A percentile compares a stretch with the other conserved stretches of the same genome.
These are phyloP conservation scores for Apaloderma vittatum DNA, from an alignment of 2,113 vertebrate species.

Conservation along the genomic window DNA sequence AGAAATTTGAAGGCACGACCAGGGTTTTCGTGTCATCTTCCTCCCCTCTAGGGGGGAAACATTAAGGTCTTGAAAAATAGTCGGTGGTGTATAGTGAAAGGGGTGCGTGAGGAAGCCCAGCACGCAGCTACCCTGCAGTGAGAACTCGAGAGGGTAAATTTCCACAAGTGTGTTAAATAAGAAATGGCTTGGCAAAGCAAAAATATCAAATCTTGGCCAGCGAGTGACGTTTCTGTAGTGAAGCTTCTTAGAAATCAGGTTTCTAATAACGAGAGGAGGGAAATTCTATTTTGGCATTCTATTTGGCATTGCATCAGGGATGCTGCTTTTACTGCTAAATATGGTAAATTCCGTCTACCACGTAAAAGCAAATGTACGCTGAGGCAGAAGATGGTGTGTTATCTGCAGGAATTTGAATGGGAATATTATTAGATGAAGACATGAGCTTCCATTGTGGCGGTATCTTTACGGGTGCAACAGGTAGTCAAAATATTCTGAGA, in stretches of 20 bases:
- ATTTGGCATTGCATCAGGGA: not conserved
- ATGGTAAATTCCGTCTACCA: not conserved
- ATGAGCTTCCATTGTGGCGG: not conserved
- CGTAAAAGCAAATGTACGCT: not conserved
- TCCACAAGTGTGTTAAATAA: not conserved
- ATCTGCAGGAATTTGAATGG: not conserved
- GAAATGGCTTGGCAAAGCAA: not conserved
- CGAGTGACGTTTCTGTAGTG: not conserved
- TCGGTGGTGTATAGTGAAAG: no score
- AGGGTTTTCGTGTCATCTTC: not conserved
- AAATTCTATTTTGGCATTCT: not conserved
- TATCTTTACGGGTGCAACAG: not conserved
- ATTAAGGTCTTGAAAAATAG: not conserved
- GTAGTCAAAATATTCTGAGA: not conserved
- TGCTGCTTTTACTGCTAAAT: not conserved
- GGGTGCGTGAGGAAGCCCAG: not conserved
- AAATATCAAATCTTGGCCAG: not conserved
- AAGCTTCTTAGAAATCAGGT: not conserved
- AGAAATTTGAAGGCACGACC: not conserved
- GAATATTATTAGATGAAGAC: not conserved
- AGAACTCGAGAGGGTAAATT: not conserved
- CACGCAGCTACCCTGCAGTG: rapidly evolving
- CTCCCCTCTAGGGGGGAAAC: not conserved
- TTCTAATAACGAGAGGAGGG: not conserved
- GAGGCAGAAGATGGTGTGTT: not conserved